Evolutionary conservation across 2,888 invertebrate species (phyloP), one percentile per base, ranked within the genome.

Genomic region (Notodonta dromedarius): DNA sequence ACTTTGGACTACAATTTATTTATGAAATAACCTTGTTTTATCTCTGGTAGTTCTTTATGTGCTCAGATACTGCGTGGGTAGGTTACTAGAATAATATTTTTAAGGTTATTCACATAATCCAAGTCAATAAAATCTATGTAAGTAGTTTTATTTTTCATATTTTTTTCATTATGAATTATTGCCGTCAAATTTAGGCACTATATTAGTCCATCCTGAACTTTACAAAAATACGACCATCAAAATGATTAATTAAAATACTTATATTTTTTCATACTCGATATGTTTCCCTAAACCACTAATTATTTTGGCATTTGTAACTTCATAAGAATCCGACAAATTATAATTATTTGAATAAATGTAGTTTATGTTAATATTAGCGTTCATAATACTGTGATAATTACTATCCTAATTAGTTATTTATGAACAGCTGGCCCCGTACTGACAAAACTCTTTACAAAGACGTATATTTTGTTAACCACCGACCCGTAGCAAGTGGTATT

Each of bases 401-500:
- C 35, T 62, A 63, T 57, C 71, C 53, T 76, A 74, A 78, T 76
- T 77, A 74, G 62, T 69, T 71, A 74, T 70, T 46, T 66, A 62
- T 61, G 72, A 70, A 67, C 65, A 73, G 66, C 59, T 58, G 58
- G 65, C 57, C 54, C 64, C 62, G 50, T 70, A 58, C 62, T 57
- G 63, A 78, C 69, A 70, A 74, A 76, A 66, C 65, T 69, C 54
- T 66, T 56, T 62, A 66, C 64, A 63, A 59, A 65, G 59, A 55
- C 66, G 63, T 54, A 58, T 64, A 62, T 64, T 70, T 76, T 73
- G 69, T 73, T 64, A 70, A 51, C 56, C 67, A 70, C 40, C 68
- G 57, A 65, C 12, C 58, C 73, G 58, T 62, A 55, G 7, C 65
- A 24, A 24, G 24, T 24, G 2, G 24, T 24, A 57, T 24, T 57